phyloP scores from a whole-genome alignment of 1,140 invertebrate species.

The Holcopasites calliopsidis region DNA sequence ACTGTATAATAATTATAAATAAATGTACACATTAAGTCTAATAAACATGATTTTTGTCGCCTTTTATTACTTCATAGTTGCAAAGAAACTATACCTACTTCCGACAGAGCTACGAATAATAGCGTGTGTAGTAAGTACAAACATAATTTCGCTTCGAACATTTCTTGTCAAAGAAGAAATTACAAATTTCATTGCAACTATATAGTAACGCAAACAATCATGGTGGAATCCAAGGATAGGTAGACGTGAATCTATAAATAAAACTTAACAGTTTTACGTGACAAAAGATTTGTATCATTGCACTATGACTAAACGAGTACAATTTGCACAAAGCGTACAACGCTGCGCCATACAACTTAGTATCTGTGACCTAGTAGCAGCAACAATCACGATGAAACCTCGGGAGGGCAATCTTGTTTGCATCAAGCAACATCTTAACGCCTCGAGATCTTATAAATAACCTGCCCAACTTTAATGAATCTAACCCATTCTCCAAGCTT shows the following conservation, averaged over 20 bases:
- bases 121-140: neutral
- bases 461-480: neutral
- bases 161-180: neutral
- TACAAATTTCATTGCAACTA: neutral
- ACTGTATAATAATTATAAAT: slow-evolving; percentile 78
- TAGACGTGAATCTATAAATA: neutral
- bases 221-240: neutral
- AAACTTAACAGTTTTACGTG: neutral
- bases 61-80: neutral
- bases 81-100: neutral
- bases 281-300: slow-evolving; percentile 4
- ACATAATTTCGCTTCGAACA: neutral
- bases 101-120: neutral
- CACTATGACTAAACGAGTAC: slow-evolving; percentile 19
- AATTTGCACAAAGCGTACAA: slow-evolving; percentile 6
- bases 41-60: slow-evolving; percentile 25
- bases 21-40: slow-evolving; percentile 76
- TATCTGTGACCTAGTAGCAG: neutral
- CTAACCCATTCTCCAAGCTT: too few relatives aligned
- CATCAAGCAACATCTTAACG: neutral
- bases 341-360: neutral
- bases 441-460: too few relatives aligned
- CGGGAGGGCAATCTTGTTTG: neutral
- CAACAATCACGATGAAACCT: slow-evolving; percentile 3
- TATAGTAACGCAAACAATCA: neutral